Evolutionary conservation across 53 echinoderm and acorn worm species (phyloP).

Genomic region (Glandiceps talaboti): DNA sequence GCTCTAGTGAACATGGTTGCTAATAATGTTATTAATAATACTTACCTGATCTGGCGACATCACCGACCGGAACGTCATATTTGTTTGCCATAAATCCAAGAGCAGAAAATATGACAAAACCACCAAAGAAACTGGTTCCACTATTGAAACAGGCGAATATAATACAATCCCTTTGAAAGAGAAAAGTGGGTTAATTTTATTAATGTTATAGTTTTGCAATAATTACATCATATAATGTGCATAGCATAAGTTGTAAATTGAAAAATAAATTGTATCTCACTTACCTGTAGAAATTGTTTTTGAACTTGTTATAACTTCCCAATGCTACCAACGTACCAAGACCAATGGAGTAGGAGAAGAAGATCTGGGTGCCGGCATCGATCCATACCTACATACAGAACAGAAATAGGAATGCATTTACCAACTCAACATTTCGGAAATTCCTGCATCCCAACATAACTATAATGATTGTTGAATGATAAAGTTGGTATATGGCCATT

Average conservation of each 20-base stretch:
- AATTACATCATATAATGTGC: too few relatives aligned
- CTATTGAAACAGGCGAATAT: conserved; percentile 78
- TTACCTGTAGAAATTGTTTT: conserved; percentile 90
- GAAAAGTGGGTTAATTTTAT: too few relatives aligned
- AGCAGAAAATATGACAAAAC: conserved; percentile 87
- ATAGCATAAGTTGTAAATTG: not conserved
- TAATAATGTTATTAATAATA: too few relatives aligned
- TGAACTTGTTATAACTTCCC: conserved; percentile 78
- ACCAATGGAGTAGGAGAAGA: conserved; percentile 92
- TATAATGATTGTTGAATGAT: too few relatives aligned
- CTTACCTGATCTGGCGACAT: conserved; percentile 81
- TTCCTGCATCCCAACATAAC: too few relatives aligned
- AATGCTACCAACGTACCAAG: conserved; percentile 81
- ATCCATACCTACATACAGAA: conserved; percentile 97
- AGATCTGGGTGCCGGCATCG: conserved; percentile 94
- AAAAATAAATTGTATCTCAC: not conserved
- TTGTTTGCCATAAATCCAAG: conserved; percentile 97
- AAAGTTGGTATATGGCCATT: too few relatives aligned
- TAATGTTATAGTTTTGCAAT: too few relatives aligned
- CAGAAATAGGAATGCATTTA: too few relatives aligned
- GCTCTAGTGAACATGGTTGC: too few relatives aligned
- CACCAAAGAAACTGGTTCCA: conserved; percentile 93
- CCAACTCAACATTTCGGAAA: too few relatives aligned
- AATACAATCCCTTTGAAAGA: conserved; percentile 68
- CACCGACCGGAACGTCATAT: conserved; percentile 50